A percentile compares a stretch with the other conserved stretches of the same genome.
Conservation (phyloP, 2,113 vertebrate species). For the Eublepharis macularius region DNA sequence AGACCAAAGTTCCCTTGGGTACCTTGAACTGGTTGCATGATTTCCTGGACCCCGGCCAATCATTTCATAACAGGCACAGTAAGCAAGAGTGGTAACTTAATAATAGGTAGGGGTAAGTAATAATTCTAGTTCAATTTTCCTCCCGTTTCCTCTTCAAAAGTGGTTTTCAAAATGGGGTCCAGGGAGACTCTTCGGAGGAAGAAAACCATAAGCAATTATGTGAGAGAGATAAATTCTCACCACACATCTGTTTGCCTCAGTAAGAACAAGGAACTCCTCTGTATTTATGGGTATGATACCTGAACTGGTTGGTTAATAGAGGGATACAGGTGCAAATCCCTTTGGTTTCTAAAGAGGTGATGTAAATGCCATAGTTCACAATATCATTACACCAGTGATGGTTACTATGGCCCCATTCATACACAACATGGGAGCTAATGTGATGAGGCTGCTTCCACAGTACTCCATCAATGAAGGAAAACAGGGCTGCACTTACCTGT, state of each 20-base stretch:
- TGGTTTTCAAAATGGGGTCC: conserved; percentile 30
- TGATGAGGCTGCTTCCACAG: not conserved
- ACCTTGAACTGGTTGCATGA: not conserved
- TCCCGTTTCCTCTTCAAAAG: conserved; percentile 16
- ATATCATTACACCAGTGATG: not conserved
- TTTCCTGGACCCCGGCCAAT: conserved; percentile 5
- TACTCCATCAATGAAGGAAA: not conserved
- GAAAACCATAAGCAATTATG: conserved; percentile 17
- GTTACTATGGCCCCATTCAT: not conserved
- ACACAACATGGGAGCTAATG: not conserved
- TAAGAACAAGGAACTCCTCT: not conserved
- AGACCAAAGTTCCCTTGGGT: not conserved
- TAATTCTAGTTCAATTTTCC: conserved; percentile 19
- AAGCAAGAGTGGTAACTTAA: conserved; percentile 32
- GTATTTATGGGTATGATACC: not conserved
- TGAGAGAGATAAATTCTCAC: conserved; percentile 17
- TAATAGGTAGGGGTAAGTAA: conserved; percentile 22
- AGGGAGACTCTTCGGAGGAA: not conserved
- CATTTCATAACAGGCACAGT: conserved; percentile 17
- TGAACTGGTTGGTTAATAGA: not conserved
- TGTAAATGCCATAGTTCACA: not conserved
- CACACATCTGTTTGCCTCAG: conserved; percentile 24
- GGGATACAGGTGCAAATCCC: not conserved
- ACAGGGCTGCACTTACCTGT: too few species aligned
- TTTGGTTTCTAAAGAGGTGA: not conserved